Evolutionary conservation across 1,140 invertebrate genomes (phyloP).

Genomic region (Rhynchophorus ferrugineus): DNA sequence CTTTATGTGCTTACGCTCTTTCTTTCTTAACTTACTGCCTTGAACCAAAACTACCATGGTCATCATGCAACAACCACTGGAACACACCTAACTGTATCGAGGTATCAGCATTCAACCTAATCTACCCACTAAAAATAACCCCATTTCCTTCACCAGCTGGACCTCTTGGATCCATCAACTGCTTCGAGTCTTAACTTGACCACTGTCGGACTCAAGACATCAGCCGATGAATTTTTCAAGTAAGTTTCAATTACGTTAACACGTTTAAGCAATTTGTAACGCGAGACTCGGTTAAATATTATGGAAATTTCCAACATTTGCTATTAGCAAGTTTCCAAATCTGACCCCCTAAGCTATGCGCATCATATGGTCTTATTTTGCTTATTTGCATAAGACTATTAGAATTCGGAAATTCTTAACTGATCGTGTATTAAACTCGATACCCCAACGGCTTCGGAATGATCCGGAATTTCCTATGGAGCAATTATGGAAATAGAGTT

Average conservation of each 20-base stretch:
- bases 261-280: neutral
- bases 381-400: constrained; percentile 1
- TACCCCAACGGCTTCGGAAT: neutral
- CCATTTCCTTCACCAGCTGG: too few species aligned
- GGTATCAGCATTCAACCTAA: constrained; percentile 39
- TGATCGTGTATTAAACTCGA: neutral
- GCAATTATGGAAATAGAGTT: neutral
- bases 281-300: neutral
- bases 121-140: too few species aligned
- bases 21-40: constrained; percentile 74
- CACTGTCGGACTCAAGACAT: constrained; percentile 48
- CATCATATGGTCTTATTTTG: neutral
- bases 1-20: constrained; percentile 85
- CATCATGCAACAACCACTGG: constrained; percentile 78
- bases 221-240: constrained; percentile 82
- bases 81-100: constrained; percentile 69
- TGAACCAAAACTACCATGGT: constrained; percentile 71
- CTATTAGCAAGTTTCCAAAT: neutral
- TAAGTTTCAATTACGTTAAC: constrained; percentile 44
- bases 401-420: neutral
- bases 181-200: too few species aligned
- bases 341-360: neutral
- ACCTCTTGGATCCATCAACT: too few species aligned
- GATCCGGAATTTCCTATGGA: neutral
- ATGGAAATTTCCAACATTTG: neutral